A percentile compares a stretch with the other conserved stretches of the same genome.
Evolutionary conservation across 2,113 vertebrate genomes (phyloP).

Genomic region (Oxyruncus cristatus): DNA sequence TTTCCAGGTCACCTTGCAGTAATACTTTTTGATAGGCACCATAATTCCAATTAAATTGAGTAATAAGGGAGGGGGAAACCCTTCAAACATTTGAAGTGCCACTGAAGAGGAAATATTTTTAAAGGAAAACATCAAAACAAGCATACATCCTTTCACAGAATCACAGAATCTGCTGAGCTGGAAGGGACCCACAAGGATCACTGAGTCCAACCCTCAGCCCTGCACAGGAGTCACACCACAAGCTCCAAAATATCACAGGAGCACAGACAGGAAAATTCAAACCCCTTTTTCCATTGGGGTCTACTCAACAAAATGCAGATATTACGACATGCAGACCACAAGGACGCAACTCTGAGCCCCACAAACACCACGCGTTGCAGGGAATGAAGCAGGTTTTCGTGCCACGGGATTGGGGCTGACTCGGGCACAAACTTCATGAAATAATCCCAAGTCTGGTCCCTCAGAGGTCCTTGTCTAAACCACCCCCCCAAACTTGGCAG

Average conservation of each 20-base stretch:
- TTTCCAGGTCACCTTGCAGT: conserved; percentile 54
- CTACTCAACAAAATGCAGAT: background rate
- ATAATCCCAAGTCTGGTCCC: background rate
- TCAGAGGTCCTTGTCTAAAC: background rate
- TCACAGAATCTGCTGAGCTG: background rate
- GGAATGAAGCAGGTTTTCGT: background rate
- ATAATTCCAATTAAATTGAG: conserved; percentile 59
- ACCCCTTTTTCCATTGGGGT: background rate
- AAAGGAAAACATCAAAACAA: background rate
- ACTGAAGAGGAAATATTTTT: background rate
- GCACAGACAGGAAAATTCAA: background rate
- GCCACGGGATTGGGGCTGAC: background rate
- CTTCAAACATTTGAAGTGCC: conserved; percentile 4
- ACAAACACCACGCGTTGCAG: accelerated
- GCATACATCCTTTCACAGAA: background rate
- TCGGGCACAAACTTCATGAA: background rate
- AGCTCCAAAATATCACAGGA: background rate
- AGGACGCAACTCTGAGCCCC: background rate
- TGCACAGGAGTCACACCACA: background rate
- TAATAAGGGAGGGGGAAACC: background rate
- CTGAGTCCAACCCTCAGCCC: background rate
- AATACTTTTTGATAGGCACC: conserved; percentile 58
- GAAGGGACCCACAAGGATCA: background rate
- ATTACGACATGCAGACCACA: accelerated
- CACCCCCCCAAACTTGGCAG: background rate